Percentiles rank a stretch among this genome's conserved stretches.
Evolutionary conservation across 2,113 vertebrate species (phyloP).

Genomic region (Nasalis larvatus): DNA sequence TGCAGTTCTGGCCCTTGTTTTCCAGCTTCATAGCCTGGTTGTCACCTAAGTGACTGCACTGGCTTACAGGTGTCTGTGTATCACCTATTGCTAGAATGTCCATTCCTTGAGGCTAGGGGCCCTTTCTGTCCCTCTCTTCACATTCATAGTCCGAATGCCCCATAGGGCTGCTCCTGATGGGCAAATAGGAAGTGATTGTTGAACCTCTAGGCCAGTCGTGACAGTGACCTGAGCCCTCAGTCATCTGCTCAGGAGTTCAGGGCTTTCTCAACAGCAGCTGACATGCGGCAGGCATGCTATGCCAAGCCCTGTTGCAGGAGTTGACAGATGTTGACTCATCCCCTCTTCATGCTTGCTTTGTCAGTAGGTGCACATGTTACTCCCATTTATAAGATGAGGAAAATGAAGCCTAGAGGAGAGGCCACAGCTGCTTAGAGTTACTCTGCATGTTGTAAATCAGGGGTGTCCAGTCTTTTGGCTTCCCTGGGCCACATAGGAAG

Average conservation of each 20-base stretch:
- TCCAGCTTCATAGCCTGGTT: background rate
- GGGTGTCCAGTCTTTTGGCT: no score
- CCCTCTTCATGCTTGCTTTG: background rate
- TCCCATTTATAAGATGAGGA: background rate
- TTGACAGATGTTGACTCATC: background rate
- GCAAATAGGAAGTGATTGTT: background rate
- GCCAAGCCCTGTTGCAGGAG: background rate
- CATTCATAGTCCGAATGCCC: background rate
- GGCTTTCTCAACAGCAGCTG: background rate
- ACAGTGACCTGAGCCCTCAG: background rate
- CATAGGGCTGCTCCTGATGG: background rate
- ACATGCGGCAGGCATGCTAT: background rate
- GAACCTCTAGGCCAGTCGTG: background rate
- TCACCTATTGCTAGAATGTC: background rate
- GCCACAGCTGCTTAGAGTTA: background rate
- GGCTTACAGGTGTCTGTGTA: background rate
- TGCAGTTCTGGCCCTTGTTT: background rate
- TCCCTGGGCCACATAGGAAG: no score
- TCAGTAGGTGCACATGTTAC: background rate
- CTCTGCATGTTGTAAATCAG: background rate
- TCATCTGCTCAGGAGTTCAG: background rate
- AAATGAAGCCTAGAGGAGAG: background rate
- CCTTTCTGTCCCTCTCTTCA: background rate
- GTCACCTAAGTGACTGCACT: background rate
- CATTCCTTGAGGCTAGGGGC: background rate